phyloP scores from a whole-genome alignment of 2,113 vertebrate genomes.

The Bubo bubo region DNA sequence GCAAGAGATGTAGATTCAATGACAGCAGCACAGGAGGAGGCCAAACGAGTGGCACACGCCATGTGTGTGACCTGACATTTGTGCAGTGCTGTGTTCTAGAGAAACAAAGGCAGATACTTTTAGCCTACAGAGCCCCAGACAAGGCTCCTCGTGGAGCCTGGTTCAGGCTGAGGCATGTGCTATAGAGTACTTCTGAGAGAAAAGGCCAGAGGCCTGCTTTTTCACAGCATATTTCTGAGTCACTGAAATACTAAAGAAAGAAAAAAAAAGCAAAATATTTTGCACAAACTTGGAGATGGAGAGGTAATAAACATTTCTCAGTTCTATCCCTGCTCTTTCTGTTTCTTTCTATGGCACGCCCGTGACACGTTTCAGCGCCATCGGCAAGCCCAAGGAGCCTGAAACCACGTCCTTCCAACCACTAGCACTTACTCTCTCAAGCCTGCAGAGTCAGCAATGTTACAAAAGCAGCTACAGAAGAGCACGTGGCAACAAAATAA shows the following conservation, averaged over 20 bases:
- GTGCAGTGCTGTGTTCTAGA: not conserved
- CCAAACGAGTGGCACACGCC: not conserved
- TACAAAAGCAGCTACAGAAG: not conserved
- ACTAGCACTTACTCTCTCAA: not conserved
- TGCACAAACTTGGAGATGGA: not conserved
- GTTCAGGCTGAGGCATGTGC: not conserved
- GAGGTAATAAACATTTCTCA: not conserved
- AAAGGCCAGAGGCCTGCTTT: not conserved
- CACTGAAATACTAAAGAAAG: not conserved
- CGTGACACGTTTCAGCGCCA: not conserved
- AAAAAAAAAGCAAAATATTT: not conserved
- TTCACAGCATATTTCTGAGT: not conserved
- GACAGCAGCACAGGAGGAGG: not conserved
- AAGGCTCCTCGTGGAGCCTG: not conserved
- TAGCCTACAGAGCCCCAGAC: not conserved
- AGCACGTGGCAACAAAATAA: constrained; percentile 29
- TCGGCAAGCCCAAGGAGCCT: not conserved
- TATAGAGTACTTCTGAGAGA: not conserved
- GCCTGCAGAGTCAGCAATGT: not conserved
- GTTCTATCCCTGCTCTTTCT: not conserved
- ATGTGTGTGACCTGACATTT: not conserved
- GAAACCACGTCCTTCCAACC: not conserved
- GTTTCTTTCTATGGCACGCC: not conserved
- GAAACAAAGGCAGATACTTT: not conserved
- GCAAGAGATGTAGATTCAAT: not conserved